Evolutionary conservation across 2,888 invertebrate genomes (phyloP).

Genomic region (Ctena decussata): DNA sequence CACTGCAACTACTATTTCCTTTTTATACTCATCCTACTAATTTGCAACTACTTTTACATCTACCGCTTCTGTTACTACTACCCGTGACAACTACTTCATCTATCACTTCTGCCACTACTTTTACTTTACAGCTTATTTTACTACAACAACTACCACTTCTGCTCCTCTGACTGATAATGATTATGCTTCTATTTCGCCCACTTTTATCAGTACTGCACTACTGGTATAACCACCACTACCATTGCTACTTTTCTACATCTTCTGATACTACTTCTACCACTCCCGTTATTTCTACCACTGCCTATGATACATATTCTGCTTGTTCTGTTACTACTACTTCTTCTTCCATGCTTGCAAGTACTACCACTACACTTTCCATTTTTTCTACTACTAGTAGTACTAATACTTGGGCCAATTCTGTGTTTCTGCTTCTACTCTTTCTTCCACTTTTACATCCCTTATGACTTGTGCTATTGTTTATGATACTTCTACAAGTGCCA

Average conservation of each 20-base stretch:
- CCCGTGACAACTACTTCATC: conserved; percentile 4
- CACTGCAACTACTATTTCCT: conserved; percentile 20
- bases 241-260: not conserved
- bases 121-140: conserved; percentile 4
- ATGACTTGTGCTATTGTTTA: no score
- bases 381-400: not conserved
- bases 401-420: no score
- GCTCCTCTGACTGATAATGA: no score
- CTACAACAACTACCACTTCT: conserved; percentile 13
- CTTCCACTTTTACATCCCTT: no score
- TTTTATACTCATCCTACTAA: not conserved
- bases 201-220: no score
- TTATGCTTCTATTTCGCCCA: no score
- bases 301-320: not conserved
- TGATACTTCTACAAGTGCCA: no score
- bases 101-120: conserved; percentile 10
- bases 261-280: conserved; percentile 14
- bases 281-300: not conserved
- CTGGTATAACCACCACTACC: conserved; percentile 13
- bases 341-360: not conserved
- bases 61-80: conserved; percentile 10
- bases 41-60: conserved; percentile 28
- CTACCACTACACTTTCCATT: conserved; percentile 1
- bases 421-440: not conserved
- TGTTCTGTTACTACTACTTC: not conserved